Evolutionary conservation across 2,888 invertebrate species (phyloP), one percentile per base, ranked within the genome.

Genomic region (Spodoptera exigua): DNA sequence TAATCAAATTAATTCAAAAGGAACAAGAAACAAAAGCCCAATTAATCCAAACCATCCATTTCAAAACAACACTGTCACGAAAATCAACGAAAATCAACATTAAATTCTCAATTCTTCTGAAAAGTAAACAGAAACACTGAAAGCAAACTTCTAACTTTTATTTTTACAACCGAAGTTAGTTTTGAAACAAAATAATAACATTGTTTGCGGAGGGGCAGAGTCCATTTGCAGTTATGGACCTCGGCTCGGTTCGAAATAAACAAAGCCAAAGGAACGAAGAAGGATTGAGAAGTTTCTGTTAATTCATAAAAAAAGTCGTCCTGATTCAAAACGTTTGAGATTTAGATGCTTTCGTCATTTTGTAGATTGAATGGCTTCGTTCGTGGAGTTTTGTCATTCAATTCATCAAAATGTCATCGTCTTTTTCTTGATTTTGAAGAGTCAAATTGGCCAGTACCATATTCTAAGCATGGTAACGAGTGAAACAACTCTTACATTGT

Each of bases 121-220:
- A 36, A 41, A 16, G 10, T 36, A 51, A 27, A 46, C 7, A 0
- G 7, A 41, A 46, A 35, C 14, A 13, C 17, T 27, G 14, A 21
- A n/a, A 45, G 10, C 16, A 9, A 67, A 60, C 18, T n/a, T 13
- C 37, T 7, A 60, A 62, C 41, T 58, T 62, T 61, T 49, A 41
- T 58, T 53, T 58, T 16, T 41, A 48, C 39, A 41, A 32, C 46
- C 13, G 18, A 55, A 68, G 41, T 56, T 40, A 60, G 37, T 62
- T 71, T 49, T 57, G 12, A 16, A 53, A 45, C 56, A 47, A 61
- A 64, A 64, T 46, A 57, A 61, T 57, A 72, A 71, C 44, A 55
- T 61, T 73, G 37, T 58, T 68, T 51, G 36, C 13, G 21, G 11
- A 47, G 45, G 40, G 27, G 37, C 47, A 18, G 53, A 53, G 37